Base-by-base conservation (phyloP, 2,888 invertebrate species). In the Eulithis testata region DNA sequence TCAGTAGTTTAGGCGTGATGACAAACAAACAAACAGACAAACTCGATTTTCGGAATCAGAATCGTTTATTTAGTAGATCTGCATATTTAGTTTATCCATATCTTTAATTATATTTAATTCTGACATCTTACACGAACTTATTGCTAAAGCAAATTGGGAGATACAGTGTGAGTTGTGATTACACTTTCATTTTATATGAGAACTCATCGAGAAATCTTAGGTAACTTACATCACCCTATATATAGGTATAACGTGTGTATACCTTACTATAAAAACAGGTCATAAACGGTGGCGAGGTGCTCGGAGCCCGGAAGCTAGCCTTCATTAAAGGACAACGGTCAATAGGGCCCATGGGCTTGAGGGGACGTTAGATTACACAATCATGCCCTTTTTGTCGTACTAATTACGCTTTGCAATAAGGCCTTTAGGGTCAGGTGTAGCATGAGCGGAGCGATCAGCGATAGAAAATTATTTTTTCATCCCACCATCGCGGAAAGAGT, bases 311-410 rank as follows among this genome's bases (percentile, higher is more conserved):
- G 83, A 84, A 83, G 75, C 80, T 78, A 79, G 79, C 84, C 85
- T 84, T 88, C 86, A 89, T 89, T 88, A 88, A 76, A 78, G 78
- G 82, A 63, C 84, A 83, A 83, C 85, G 87, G 87, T 88, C 87
- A 86, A 84, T 80, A 81, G 76, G 78, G 66, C 80, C 79, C 76
- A 72, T 73, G 78, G 81, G 80, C 76, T 64, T 73, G 74, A 69
- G 72, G 73, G 66, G 73, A 73, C 72, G 77, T 82, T 69, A 71
- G 84, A 85, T 85, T 83, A 84, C 82, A 78, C 83, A 82, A 82
- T 81, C 80, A 77, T 78, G 78, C 78, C 81, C 82, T 83, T 83
- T 84, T 80, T 82, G 78, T 78, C 73, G 68, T 60, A 70, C 78
- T 83, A 82, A 85, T 85, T 82, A 83, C 76, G 70, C 77, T 73